Evolutionary conservation across 2,888 invertebrate genomes (phyloP).

Genomic region (Abrostola tripartita): DNA sequence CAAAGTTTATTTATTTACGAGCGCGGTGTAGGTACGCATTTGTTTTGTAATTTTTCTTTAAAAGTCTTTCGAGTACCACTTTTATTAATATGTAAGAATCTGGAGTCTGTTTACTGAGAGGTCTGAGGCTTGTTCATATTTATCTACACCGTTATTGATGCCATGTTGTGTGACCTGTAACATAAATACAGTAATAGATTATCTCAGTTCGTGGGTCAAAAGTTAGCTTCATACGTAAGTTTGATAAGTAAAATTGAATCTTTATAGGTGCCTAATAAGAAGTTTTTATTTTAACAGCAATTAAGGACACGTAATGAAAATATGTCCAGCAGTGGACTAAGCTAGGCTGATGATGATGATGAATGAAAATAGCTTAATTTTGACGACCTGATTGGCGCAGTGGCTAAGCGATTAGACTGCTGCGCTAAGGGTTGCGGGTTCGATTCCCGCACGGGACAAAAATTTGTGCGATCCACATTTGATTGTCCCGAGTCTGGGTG

Average conservation of each 20-base stretch:
- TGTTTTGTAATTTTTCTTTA: constrained; percentile 43
- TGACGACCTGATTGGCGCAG: no score
- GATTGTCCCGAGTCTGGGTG: no score
- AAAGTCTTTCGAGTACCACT: constrained; percentile 19
- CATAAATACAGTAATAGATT: constrained; percentile 16
- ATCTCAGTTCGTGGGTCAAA: constrained; percentile 24
- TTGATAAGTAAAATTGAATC: constrained; percentile 32
- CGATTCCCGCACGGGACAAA: no score
- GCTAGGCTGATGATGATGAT: no score
- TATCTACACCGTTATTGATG: constrained; percentile 15
- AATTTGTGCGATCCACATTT: no score
- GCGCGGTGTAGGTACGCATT: constrained; percentile 41
- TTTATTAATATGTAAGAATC: constrained; percentile 31
- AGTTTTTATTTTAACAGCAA: no score
- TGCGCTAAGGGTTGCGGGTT: no score
- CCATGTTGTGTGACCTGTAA: constrained; percentile 10
- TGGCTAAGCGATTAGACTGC: no score
- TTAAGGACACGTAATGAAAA: no score
- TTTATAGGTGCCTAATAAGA: no score
- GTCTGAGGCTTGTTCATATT: constrained; percentile 19
- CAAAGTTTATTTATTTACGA: constrained; percentile 58
- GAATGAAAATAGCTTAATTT: no score
- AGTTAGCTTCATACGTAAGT: constrained; percentile 22
- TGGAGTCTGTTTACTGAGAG: constrained; percentile 8
- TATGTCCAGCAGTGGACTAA: no score